These are phyloP conservation scores for Pseudois nayaur DNA, from an alignment of 2,113 vertebrate species.

Conservation along the genomic window DNA sequence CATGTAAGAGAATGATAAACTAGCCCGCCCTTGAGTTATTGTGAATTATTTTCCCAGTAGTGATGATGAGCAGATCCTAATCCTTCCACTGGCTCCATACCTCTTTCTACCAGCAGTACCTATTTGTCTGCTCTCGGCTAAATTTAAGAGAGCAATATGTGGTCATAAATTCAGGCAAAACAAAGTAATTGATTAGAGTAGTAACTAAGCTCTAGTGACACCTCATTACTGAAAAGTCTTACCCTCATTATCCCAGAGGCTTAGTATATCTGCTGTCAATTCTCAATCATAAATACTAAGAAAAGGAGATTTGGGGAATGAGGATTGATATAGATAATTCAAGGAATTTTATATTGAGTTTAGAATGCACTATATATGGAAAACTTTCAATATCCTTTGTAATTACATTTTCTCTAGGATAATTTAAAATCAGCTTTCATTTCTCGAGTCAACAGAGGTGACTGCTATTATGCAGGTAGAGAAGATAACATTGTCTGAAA, in stretches of 20 bases:
- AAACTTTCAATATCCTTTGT: not conserved
- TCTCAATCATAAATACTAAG: not conserved
- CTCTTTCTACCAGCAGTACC: not conserved
- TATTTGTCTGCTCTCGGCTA: not conserved
- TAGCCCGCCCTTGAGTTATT: not conserved
- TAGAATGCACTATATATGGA: not conserved
- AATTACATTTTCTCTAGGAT: constrained; percentile 32
- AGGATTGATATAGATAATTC: not conserved
- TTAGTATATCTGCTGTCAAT: not conserved
- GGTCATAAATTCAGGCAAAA: not conserved
- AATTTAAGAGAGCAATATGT: not conserved
- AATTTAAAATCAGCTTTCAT: constrained; percentile 31
- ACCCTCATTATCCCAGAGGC: not conserved
- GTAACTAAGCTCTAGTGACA: not conserved
- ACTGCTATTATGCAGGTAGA: not conserved
- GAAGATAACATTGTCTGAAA: not conserved
- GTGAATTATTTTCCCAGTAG: not conserved
- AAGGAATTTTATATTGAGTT: not conserved
- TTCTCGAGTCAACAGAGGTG: not conserved
- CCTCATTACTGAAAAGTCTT: not conserved
- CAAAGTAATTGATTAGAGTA: constrained; percentile 17
- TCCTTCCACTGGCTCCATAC: not conserved
- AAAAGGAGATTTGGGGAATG: not conserved
- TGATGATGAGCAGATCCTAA: not conserved
- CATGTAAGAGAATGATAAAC: not conserved